Conservation (phyloP, 2,113 vertebrate genomes). For the Chauna torquata region DNA sequence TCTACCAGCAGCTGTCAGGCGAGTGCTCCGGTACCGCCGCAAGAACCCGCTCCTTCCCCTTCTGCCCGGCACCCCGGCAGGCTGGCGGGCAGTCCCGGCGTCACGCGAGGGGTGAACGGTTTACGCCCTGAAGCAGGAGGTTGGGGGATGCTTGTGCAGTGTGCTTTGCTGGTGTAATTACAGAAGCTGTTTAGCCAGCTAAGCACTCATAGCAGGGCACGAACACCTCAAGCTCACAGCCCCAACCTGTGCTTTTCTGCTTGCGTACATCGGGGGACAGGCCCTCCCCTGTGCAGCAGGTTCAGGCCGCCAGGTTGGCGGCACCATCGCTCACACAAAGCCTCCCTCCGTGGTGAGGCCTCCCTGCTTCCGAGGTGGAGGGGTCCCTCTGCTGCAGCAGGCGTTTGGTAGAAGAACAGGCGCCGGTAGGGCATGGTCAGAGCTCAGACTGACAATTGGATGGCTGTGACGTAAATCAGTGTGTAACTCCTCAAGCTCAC, state of each 20-base stretch:
- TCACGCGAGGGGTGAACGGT: fast-evolving
- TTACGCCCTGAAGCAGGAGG: background rate
- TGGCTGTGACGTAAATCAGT: fast-evolving
- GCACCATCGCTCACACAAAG: fast-evolving
- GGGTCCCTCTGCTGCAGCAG: background rate
- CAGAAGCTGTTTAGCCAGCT: background rate
- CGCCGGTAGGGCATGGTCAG: background rate
- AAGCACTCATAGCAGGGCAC: fast-evolving
- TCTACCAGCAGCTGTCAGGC: fast-evolving
- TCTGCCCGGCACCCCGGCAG: no score
- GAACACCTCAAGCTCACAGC: background rate
- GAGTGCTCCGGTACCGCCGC: background rate
- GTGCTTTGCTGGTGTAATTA: background rate
- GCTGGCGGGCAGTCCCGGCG: no score
- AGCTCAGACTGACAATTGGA: background rate
- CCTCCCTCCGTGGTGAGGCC: no score
- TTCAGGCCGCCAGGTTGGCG: background rate
- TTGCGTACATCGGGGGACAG: background rate
- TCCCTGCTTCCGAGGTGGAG: fast-evolving
- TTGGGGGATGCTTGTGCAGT: background rate
- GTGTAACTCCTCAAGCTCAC: background rate
- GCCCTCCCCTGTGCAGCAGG: background rate
- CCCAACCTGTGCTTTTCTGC: background rate
- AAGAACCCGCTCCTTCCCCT: background rate
- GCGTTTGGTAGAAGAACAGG: background rate